Evolutionary conservation across 2,113 vertebrate species (phyloP).

Genomic region (Pluvianellus socialis): DNA sequence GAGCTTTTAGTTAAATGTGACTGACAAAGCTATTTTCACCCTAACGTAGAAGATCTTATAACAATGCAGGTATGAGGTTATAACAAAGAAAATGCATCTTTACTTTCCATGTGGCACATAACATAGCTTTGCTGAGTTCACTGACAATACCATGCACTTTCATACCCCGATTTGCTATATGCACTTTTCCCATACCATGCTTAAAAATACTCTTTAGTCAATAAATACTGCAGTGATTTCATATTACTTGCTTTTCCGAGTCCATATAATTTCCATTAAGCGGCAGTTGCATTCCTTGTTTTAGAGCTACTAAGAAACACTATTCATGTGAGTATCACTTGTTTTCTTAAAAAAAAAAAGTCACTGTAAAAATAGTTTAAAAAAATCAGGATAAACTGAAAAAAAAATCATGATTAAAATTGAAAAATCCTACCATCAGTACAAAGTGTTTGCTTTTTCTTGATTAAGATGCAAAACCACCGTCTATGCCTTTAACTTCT

Average conservation of each 20-base stretch:
- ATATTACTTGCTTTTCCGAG: slow-evolving; percentile 28
- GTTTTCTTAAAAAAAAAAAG: slow-evolving; percentile 8
- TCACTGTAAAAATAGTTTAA: slow-evolving; percentile 54
- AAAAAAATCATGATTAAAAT: slow-evolving; percentile 49
- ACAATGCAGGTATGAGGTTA: not conserved
- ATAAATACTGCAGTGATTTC: slow-evolving; percentile 61
- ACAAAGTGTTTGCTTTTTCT: slow-evolving; percentile 64
- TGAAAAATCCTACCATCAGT: not conserved
- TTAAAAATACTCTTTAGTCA: slow-evolving; percentile 38
- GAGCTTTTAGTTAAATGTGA: slow-evolving; percentile 27
- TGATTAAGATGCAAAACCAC: slow-evolving; percentile 4
- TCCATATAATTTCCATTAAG: not conserved
- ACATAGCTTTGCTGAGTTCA: not conserved
- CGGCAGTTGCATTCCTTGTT: not conserved
- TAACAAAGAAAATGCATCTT: not conserved
- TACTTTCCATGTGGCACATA: not conserved
- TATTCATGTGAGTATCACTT: slow-evolving; percentile 44
- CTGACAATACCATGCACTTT: not conserved
- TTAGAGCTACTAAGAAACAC: slow-evolving; percentile 22
- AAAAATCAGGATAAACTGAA: slow-evolving; percentile 45
- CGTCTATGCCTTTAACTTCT: not conserved
- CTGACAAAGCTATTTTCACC: not conserved
- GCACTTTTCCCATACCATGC: slow-evolving; percentile 14
- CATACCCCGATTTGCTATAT: not conserved
- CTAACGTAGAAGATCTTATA: not conserved